Base-by-base conservation (phyloP, 53 echinoderm and acorn worm species). In the Crossaster papposus region DNA sequence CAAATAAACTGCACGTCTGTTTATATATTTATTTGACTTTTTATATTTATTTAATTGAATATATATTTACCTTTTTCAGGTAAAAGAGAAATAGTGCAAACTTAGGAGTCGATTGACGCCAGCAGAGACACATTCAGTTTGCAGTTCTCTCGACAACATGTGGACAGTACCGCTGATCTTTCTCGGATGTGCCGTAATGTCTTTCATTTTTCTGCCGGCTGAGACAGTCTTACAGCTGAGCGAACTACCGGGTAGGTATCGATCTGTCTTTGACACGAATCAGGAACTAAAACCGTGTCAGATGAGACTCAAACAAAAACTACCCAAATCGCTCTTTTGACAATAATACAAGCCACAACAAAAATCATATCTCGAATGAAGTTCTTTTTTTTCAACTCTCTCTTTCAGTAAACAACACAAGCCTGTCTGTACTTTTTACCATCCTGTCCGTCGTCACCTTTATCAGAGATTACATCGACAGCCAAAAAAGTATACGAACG, bases 381-480 rank as follows among this genome's bases (percentile, higher is more conserved):
- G 2, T 81, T 62, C 20, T 20, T 55, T 34, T 81, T 54, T 54
- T 18, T 53, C 28, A 28, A 2, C 24, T 11, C 44, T 22, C 17
- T 14, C 44, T 8, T 14, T 18, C 32, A 84, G 84, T 84, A 2
- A 84, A 72, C 53, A 84, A 72, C 30, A 72, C 26, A 18, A 84
- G 65, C 51, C 71, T 84, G 50, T 84, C 72, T 28, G 29, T 51
- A 23, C 52, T 84, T 34, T 84, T 84, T 72, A 51, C 72, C 24
- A 52, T 72, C 52, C 54, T 84, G 31, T 84, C 84, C 38, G 30
- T 72, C 54, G 84, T 84, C 65, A 84, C 84, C 17, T 84, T 84
- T 53, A 72, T 84, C 52, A 20, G 84, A 51, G 84, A 84, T 72
- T 84, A 72, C 84, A 33, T 72, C 1, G 84, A 84, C 12, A 52